Evolutionary conservation across 2,888 invertebrate genomes (phyloP).

Genomic region (Eulithis prunata): DNA sequence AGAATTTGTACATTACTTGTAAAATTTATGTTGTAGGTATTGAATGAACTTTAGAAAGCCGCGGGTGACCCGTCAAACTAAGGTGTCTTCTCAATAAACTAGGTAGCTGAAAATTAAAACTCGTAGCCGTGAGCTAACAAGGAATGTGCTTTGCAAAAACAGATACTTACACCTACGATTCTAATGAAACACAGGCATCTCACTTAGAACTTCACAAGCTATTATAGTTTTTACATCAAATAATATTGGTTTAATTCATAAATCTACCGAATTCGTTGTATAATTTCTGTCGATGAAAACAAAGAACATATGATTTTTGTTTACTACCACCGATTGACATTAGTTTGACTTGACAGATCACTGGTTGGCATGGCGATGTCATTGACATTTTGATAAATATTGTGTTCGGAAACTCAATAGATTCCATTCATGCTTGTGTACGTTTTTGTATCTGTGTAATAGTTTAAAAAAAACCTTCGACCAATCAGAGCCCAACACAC

Average conservation of each 20-base stretch:
- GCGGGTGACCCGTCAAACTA: no score
- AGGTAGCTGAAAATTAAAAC: no score
- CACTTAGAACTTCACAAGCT: no score
- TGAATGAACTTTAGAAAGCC: not conserved
- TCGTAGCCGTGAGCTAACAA: no score
- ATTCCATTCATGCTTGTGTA: no score
- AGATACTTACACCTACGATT: no score
- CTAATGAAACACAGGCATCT: no score
- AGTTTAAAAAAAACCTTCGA: slow-evolving; percentile 42
- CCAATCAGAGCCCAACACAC: slow-evolving; percentile 88
- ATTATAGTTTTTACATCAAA: no score
- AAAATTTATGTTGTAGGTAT: not conserved
- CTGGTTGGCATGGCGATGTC: no score
- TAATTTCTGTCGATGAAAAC: not conserved
- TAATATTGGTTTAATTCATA: not conserved
- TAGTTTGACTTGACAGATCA: slow-evolving; percentile 2
- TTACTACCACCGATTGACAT: slow-evolving; percentile 11
- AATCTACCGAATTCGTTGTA: not conserved
- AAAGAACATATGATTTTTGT: slow-evolving; percentile 2
- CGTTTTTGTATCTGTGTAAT: not conserved
- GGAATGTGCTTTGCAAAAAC: no score
- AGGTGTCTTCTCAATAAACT: no score
- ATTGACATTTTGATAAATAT: not conserved
- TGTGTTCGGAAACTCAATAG: no score
- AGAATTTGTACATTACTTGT: slow-evolving; percentile 2